Evolutionary conservation across 1,140 invertebrate genomes (phyloP), one percentile per base, ranked within the genome.

Genomic region (Ostrea denselamellosa): DNA sequence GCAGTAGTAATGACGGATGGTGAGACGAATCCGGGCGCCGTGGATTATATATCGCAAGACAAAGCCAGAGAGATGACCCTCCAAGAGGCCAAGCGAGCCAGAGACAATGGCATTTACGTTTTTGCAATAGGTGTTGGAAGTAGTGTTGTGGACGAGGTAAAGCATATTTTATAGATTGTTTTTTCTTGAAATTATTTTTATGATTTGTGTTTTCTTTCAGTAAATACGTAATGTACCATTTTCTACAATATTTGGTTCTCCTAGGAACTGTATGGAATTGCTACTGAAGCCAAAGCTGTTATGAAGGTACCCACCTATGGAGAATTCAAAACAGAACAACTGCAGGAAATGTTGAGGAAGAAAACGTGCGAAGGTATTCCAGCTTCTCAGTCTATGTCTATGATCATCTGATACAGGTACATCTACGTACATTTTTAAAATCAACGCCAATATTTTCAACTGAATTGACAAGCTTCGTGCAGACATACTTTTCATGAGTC

Each of bases 1-100:
- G 91, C 86, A 19, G 88, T 93, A 65, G 88, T 93, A 9, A 88
- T 93, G 34, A 93, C 93, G 2, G 93, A 93, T 87, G 93, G 93
- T 14, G 87, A 81, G 19, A 92, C 93, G 0, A 90, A 91, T 28
- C 88, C 88, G 4, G 88, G 88, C 9, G 52, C 62, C 7, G 81
- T 85, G 22, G 86, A 87, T 28, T 82, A 88, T n/a, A 90, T 89
- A 4, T 71, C 91, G 12, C 86, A 85, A 54, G 85, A 86, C 0
- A 12, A 87, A 52, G 87, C 87, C 44, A 91, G 28, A 85, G 44
- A 51, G 81, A 34, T 58, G 51, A 89, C 88, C 19, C 56, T 82
- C 58, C 53, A n/a, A 0, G 53, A 89, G 68, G 88, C 88, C 4
- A 54, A 56, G 51, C 62, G 25, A 25, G 90, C 89, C 14, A 91